Evolutionary conservation across 2,888 invertebrate species (phyloP).

Genomic region (Trissolcus brochymenae): DNA sequence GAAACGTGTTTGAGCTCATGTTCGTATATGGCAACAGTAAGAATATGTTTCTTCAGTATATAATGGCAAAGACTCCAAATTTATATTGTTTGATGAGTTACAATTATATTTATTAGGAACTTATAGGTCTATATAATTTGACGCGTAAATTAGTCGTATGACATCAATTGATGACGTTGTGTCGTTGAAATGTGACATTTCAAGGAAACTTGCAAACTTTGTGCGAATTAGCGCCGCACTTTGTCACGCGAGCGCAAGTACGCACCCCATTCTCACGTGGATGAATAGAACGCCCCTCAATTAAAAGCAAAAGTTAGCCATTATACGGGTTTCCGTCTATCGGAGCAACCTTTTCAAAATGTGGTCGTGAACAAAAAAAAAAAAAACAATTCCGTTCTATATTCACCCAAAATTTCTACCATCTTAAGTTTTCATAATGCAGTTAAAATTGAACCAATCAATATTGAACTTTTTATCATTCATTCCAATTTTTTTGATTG

Average conservation of each 20-base stretch:
- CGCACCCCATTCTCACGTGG: conserved; percentile 42
- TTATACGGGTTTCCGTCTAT: conserved; percentile 33
- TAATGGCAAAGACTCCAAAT: too few relatives aligned
- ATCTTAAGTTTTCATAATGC: too few relatives aligned
- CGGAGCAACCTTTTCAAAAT: conserved; percentile 25
- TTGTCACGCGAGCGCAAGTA: conserved; percentile 44
- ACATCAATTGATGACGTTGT: conserved; percentile 4
- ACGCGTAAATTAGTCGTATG: conserved; percentile 33
- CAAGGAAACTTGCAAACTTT: conserved; percentile 33
- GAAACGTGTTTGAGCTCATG: too few relatives aligned
- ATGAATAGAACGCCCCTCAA: conserved; percentile 35
- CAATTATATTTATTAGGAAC: too few relatives aligned
- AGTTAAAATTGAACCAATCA: too few relatives aligned
- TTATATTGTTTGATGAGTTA: too few relatives aligned
- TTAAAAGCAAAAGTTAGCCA: conserved; percentile 52
- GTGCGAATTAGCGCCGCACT: conserved; percentile 26
- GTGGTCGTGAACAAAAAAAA: not conserved
- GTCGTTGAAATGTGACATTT: conserved; percentile 40
- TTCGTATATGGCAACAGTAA: too few relatives aligned
- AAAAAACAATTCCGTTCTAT: too few relatives aligned
- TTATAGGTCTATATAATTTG: conserved; percentile 12
- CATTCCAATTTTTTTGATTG: too few relatives aligned
- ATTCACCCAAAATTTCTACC: too few relatives aligned
- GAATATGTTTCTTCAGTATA: too few relatives aligned
- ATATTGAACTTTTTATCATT: too few relatives aligned